Base-by-base conservation (phyloP, 1,140 invertebrate genomes). In the Drosophila mauritiana region DNA sequence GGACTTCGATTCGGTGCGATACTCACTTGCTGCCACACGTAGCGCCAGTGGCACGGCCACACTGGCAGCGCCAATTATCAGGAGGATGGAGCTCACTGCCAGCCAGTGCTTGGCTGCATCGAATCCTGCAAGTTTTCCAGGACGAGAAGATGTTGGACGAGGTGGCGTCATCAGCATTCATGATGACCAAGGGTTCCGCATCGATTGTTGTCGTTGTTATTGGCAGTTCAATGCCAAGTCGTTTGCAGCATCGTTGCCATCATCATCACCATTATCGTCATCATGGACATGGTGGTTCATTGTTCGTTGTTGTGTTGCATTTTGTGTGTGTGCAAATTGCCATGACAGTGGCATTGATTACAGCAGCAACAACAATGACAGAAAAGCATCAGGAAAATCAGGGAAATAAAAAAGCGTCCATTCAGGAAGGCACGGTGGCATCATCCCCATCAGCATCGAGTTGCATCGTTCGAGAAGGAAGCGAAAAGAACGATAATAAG, bases 1-100 rank as follows among this genome's bases (percentile, higher is more conserved):
- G 4, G 13, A 22, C 27, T 51, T 39, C 43, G 43, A 15, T 67
- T 63, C 45, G 45, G 36, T 36, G 64, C 64, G 64, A 64, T 79
- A 91, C 84, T 91, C 78, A 92, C 91, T 94, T 63, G 94, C 94
- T 58, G 94, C 94, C 12, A 95, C 94, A 73, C 95, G 93, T 90
- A 95, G 91, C 3, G 95, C 95, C 69, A 95, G 93, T 13, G 95
- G 95, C 15, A 95, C 95, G 3, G 94, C 95, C 34, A 95, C 95
- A 75, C 95, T 95, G 40, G 94, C 94, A 56, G 94, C 94, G 36
- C 95, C 94, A 52, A 94, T 95, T 73, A 95, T 93, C 78, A 95
- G 88, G 65, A 95, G 93, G 61, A 95, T 93, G 52, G 94, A 94
- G n/a, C 94, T 94, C 70, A 95, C 94, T 75, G 94, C 94, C 76